phyloP scores from a whole-genome alignment of 2,888 invertebrate genomes.

The Tanaodytes sp. region DNA sequence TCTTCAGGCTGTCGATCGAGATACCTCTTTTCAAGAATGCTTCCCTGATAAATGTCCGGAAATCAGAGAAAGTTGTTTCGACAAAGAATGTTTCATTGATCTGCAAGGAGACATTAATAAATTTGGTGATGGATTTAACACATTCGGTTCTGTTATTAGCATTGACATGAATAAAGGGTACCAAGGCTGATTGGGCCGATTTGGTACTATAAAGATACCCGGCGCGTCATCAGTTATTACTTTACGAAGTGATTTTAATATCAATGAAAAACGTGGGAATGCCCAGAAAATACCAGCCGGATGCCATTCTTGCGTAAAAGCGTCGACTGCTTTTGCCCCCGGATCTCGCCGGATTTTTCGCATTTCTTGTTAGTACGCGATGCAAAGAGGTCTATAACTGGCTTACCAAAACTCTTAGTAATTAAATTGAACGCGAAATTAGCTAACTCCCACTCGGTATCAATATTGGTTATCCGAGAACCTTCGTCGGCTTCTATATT shows the following conservation, averaged over 20 bases:
- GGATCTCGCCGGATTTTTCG: background rate
- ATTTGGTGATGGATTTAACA: constrained; percentile 24
- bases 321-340: constrained; percentile 8
- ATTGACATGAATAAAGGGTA: constrained; percentile 7
- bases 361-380: background rate
- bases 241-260: constrained; percentile 15
- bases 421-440: background rate
- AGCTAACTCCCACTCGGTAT: background rate
- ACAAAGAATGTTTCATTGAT: no score
- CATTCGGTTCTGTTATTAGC: constrained; percentile 9
- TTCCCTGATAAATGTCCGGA: no score
- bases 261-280: constrained; percentile 43
- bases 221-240: constrained; percentile 31
- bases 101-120: constrained; percentile 48
- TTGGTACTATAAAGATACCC: constrained; percentile 23
- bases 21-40: background rate
- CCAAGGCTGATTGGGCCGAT: no score
- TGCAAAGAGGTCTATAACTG: background rate
- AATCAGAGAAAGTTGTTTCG: no score
- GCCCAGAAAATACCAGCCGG: constrained; percentile 32
- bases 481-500: background rate
- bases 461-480: background rate
- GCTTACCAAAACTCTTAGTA: background rate
- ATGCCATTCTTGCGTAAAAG: constrained; percentile 39
- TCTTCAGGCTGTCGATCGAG: no score